These are phyloP conservation scores for Neoitamus cyanurus DNA, from an alignment of 2,888 invertebrate species.

Conservation along the genomic window DNA sequence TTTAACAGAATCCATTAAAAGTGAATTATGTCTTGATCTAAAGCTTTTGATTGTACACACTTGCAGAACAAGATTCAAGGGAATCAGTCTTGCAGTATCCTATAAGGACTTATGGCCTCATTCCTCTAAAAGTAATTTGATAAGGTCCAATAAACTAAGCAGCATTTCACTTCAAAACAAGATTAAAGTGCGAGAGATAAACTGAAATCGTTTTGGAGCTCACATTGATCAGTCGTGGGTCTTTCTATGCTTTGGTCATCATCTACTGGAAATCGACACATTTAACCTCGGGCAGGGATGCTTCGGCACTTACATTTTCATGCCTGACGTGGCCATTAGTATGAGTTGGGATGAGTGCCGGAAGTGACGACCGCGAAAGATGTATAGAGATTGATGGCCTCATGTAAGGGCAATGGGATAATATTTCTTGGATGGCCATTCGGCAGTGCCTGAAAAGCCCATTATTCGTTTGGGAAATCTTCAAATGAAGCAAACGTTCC, in stretches of 20 bases:
- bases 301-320: neutral
- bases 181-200: neutral
- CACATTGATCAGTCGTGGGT: neutral
- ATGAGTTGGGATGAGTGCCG: neutral
- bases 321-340: neutral
- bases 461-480: neutral
- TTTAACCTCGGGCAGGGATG: neutral
- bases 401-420: neutral
- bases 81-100: neutral
- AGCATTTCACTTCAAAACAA: neutral
- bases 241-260: neutral
- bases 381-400: neutral
- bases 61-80: neutral
- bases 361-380: neutral
- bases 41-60: neutral
- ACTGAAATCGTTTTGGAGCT: neutral
- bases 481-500: neutral
- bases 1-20: neutral
- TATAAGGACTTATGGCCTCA: neutral
- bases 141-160: neutral
- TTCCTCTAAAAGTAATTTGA: neutral
- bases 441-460: neutral
- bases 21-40: neutral
- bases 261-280: neutral
- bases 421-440: neutral